A percentile compares a stretch with the other conserved stretches of the same genome.
These are phyloP conservation scores for Anaspis maculata DNA, from an alignment of 2,888 invertebrate species.

Conservation along the genomic window DNA sequence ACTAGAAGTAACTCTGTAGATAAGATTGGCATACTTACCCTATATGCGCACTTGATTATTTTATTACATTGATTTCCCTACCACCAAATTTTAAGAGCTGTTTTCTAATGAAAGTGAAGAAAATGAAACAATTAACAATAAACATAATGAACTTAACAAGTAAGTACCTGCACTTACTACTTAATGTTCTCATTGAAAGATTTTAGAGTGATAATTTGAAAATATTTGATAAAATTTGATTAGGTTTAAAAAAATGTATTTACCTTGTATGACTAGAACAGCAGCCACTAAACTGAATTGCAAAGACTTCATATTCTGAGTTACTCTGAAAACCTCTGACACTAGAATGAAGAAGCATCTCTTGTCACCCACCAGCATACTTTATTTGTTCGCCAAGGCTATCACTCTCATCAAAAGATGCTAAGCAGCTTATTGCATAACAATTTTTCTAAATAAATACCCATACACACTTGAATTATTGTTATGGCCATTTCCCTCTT, in stretches of 20 bases:
- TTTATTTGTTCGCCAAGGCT: constrained; percentile 17
- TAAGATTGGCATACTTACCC: too few relatives aligned
- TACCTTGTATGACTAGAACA: constrained; percentile 20
- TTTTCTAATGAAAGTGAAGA: not conserved
- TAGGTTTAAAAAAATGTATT: constrained; percentile 7
- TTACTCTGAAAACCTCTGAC: constrained; percentile 11
- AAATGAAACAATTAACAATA: not conserved
- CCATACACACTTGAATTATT: too few relatives aligned
- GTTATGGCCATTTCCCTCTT: too few relatives aligned
- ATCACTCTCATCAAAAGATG: constrained; percentile 13
- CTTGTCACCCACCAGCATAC: too few relatives aligned
- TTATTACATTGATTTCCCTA: too few relatives aligned
- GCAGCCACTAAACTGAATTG: constrained; percentile 13
- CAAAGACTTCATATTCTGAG: constrained; percentile 17
- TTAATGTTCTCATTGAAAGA: too few relatives aligned
- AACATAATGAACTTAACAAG: not conserved
- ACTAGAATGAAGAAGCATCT: constrained; percentile 23
- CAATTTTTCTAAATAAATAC: not conserved
- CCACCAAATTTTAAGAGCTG: not conserved
- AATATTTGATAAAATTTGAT: not conserved
- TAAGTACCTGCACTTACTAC: too few relatives aligned
- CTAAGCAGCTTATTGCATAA: constrained; percentile 10
- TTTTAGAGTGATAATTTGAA: not conserved
- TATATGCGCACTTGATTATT: too few relatives aligned
- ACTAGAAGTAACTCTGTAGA: too few relatives aligned